These are phyloP conservation scores for Nudaria mundana DNA, from an alignment of 2,888 invertebrate species.

Conservation along the genomic window DNA sequence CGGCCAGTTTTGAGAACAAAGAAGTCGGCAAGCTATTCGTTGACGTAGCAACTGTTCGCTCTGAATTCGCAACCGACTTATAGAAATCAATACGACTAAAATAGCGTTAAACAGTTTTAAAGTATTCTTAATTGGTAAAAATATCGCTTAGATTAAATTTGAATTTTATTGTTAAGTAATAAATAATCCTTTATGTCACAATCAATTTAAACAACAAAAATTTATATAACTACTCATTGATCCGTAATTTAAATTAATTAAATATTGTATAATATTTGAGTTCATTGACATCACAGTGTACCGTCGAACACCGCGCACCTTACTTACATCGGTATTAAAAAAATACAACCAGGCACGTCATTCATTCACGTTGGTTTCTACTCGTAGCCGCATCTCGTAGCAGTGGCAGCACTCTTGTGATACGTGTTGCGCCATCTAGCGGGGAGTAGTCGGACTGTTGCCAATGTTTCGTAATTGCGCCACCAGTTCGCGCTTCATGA, in stretches of 20 bases:
- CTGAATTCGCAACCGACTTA: slow-evolving; percentile 12
- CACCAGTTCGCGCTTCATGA: slow-evolving; percentile 37
- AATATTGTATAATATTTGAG: slow-evolving; percentile 43
- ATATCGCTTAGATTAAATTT: neutral
- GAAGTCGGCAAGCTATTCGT: slow-evolving; percentile 41
- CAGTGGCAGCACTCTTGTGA: slow-evolving; percentile 45
- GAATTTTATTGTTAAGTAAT: neutral
- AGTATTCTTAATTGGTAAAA: neutral
- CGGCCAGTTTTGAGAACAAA: slow-evolving; percentile 69
- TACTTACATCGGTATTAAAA: slow-evolving; percentile 49
- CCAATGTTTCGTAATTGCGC: slow-evolving; percentile 31
- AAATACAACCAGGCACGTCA: slow-evolving; percentile 58
- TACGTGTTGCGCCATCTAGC: slow-evolving; percentile 59
- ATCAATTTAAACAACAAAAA: neutral
- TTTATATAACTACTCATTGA: neutral
- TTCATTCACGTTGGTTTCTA: slow-evolving; percentile 58
- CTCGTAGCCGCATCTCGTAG: slow-evolving; percentile 34
- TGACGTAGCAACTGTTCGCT: slow-evolving; percentile 32
- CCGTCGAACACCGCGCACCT: slow-evolving; percentile 50
- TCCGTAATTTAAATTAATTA: slow-evolving; percentile 6
- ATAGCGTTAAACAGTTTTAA: neutral
- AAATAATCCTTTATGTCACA: neutral
- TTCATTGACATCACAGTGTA: slow-evolving; percentile 69
- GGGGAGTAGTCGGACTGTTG: slow-evolving; percentile 63
- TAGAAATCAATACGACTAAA: neutral